Percentiles rank a stretch among this genome's conserved stretches.
Conservation (phyloP, 92 coral and sea anemone species). For the Isaurus tuberculatus region DNA sequence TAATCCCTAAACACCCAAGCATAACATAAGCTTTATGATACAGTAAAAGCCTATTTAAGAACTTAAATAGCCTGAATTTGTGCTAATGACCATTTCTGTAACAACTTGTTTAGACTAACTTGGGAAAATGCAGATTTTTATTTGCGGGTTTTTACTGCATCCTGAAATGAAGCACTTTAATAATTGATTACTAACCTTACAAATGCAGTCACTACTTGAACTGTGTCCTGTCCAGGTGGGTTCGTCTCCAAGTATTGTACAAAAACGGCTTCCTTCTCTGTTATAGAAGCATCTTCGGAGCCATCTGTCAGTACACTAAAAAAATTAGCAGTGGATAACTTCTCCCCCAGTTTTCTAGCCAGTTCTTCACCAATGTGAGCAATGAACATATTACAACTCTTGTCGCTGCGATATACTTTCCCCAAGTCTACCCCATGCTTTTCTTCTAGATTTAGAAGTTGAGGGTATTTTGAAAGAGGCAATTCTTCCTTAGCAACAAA, state of each 20-base stretch:
- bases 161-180: slow-evolving; percentile 16
- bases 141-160: slow-evolving; percentile 12
- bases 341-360: slow-evolving; percentile 50
- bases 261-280: slow-evolving; percentile 78
- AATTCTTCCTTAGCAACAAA: slow-evolving; percentile 21
- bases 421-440: slow-evolving; percentile 62
- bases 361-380: slow-evolving; percentile 62
- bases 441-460: slow-evolving; percentile 64
- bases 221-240: slow-evolving; percentile 71
- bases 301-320: slow-evolving; percentile 80
- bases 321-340: slow-evolving; percentile 66
- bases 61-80: slow-evolving; percentile 3
- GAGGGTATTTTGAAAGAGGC: slow-evolving; percentile 59
- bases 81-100: slow-evolving; percentile 14
- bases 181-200: slow-evolving; percentile 39
- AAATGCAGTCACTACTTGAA: slow-evolving; percentile 72
- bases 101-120: slow-evolving; percentile 11
- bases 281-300: slow-evolving; percentile 69
- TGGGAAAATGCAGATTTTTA: slow-evolving; percentile 13
- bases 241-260: slow-evolving; percentile 74
- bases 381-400: slow-evolving; percentile 68
- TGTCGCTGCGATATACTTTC: slow-evolving; percentile 58
- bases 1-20: slow-evolving; percentile 6
- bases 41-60: slow-evolving; percentile 6
- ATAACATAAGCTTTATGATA: slow-evolving; percentile 9